Conservation (phyloP, 2,113 vertebrate species). For the Dinomys branickii region DNA sequence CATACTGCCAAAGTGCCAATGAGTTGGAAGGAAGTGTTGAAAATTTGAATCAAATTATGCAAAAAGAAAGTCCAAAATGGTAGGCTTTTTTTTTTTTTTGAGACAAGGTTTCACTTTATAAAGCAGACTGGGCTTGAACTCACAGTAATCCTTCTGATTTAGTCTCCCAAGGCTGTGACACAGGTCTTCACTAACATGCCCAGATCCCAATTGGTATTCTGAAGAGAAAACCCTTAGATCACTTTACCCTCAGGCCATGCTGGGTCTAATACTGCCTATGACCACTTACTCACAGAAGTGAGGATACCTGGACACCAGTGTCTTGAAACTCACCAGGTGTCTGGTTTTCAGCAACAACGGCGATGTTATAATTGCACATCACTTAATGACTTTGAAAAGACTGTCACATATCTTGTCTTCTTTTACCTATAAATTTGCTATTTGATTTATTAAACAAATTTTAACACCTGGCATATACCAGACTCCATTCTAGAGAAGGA, state of each 20-base stretch:
- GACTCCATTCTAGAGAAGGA: neutral
- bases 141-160: neutral
- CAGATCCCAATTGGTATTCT: neutral
- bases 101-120: neutral
- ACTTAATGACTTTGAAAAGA: neutral
- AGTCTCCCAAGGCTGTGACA: neutral
- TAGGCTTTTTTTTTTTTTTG: neutral
- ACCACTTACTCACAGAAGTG: neutral
- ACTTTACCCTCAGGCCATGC: neutral
- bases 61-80: neutral
- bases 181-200: neutral
- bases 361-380: neutral
- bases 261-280: neutral
- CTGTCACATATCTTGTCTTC: neutral
- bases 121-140: neutral
- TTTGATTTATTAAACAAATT: neutral
- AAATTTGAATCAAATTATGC: neutral
- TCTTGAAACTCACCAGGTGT: neutral
- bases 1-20: neutral
- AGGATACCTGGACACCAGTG: neutral
- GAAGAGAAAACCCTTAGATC: constrained; percentile 7
- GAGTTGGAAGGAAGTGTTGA: neutral
- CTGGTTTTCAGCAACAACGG: neutral
- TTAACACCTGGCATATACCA: neutral
- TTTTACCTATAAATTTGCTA: neutral